Conservation (phyloP, 2,888 invertebrate genomes). For the Arge pagana region DNA sequence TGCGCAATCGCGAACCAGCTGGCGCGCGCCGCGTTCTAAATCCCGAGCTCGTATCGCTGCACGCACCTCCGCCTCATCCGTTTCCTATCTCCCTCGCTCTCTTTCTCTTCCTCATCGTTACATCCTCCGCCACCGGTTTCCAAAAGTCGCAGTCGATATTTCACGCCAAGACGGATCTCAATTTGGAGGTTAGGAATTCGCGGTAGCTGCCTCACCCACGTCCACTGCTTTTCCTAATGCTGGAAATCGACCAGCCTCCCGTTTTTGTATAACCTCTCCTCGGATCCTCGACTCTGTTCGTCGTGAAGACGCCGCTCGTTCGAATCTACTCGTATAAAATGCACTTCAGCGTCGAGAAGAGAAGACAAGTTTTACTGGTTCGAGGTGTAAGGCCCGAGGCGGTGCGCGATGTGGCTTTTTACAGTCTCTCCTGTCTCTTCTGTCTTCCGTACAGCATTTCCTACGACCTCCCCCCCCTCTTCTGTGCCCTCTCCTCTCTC, state of each 20-base stretch:
- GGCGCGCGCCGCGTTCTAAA: too few species aligned
- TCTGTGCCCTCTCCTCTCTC: constrained; percentile 9
- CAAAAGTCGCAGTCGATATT: too few species aligned
- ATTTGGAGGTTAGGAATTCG: too few species aligned
- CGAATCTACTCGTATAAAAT: constrained; percentile 27
- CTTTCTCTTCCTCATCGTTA: too few species aligned
- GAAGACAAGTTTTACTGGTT: constrained; percentile 56
- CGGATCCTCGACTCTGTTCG: background rate
- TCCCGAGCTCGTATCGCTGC: too few species aligned
- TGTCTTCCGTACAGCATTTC: constrained; percentile 1
- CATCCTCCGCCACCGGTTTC: too few species aligned
- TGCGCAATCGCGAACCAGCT: constrained; percentile 15
- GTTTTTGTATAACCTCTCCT: too few species aligned
- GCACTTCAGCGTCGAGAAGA: constrained; percentile 43
- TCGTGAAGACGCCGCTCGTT: constrained; percentile 10
- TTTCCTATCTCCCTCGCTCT: too few species aligned
- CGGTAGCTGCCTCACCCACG: too few species aligned
- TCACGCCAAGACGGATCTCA: too few species aligned
- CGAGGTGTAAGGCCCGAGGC: constrained; percentile 55
- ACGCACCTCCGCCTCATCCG: too few species aligned
- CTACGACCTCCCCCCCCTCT: background rate
- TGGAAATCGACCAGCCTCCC: background rate
- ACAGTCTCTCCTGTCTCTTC: constrained; percentile 37
- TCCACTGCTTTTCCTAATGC: too few species aligned
- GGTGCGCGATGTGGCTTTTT: constrained; percentile 47